Percentiles rank a stretch among this genome's conserved stretches.
Conservation (phyloP, 1,140 invertebrate genomes). For the Dreissena rostriformis region DNA sequence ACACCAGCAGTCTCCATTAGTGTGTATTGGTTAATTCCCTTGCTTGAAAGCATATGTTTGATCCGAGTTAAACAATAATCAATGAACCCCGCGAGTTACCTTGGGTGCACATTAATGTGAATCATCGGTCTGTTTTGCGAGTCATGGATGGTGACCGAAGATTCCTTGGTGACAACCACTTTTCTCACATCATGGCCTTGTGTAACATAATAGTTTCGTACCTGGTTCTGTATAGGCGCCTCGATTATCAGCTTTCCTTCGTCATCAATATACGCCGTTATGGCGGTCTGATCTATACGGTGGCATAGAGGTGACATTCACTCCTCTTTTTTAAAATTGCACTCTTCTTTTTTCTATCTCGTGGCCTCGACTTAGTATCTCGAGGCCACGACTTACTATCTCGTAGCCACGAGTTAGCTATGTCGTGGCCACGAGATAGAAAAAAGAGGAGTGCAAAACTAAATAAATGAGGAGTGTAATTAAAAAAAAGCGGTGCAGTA, state of each 20-base stretch:
- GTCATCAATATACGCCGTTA: constrained; percentile 78
- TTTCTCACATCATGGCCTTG: constrained; percentile 76
- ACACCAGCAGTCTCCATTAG: background rate
- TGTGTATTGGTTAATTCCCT: background rate
- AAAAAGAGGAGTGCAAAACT: too few relatives aligned
- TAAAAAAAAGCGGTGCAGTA: too few relatives aligned
- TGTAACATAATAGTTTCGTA: constrained; percentile 74
- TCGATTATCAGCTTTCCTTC: constrained; percentile 79
- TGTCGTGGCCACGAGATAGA: too few relatives aligned
- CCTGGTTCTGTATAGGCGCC: constrained; percentile 75
- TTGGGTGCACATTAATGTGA: constrained; percentile 74
- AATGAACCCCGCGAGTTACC: constrained; percentile 18
- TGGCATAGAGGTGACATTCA: too few relatives aligned
- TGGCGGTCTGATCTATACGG: constrained; percentile 77
- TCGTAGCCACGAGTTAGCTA: too few relatives aligned
- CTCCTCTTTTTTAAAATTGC: too few relatives aligned
- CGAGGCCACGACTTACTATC: too few relatives aligned
- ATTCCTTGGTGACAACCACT: constrained; percentile 76
- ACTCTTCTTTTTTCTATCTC: too few relatives aligned
- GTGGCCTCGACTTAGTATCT: too few relatives aligned
- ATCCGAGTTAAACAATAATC: background rate
- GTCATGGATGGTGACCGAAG: constrained; percentile 76
- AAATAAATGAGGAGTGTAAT: too few relatives aligned
- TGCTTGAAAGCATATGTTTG: background rate
- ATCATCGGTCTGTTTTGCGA: constrained; percentile 73